These are phyloP conservation scores for Polydrusus cervinus DNA, from an alignment of 2,888 invertebrate genomes.

Conservation along the genomic window DNA sequence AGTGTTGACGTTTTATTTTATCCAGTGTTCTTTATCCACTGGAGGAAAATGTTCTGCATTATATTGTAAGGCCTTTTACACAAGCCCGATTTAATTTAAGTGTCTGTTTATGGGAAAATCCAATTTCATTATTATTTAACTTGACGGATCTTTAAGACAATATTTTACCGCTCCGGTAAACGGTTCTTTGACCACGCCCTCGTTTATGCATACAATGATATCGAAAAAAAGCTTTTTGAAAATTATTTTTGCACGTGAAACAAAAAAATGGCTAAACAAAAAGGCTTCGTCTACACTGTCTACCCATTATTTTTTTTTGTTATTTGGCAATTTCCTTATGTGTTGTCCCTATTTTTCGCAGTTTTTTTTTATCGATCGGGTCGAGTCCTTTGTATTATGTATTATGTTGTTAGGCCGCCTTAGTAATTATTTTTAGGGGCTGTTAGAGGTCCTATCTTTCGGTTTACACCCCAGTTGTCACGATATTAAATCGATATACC, in stretches of 20 bases:
- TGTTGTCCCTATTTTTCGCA: constrained; percentile 33
- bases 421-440: constrained; percentile 33
- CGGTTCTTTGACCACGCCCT: not conserved
- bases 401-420: constrained; percentile 12
- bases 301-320: constrained; percentile 36
- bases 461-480: constrained; percentile 23
- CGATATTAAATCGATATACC: constrained; percentile 13
- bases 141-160: too few relatives aligned
- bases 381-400: constrained; percentile 21
- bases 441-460: constrained; percentile 32
- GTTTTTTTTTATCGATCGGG: constrained; percentile 29
- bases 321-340: constrained; percentile 48
- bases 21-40: constrained; percentile 28
- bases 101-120: too few relatives aligned
- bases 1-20: constrained; percentile 32
- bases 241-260: constrained; percentile 45
- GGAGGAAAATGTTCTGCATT: constrained; percentile 15
- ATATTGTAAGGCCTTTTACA: constrained; percentile 1
- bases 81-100: too few relatives aligned
- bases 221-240: constrained; percentile 8
- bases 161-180: not conserved
- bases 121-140: too few relatives aligned
- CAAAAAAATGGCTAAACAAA: constrained; percentile 22
- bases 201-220: not conserved
- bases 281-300: constrained; percentile 1